Conservation (phyloP, 1,140 invertebrate species). For the Paraescarpia echinospica region DNA sequence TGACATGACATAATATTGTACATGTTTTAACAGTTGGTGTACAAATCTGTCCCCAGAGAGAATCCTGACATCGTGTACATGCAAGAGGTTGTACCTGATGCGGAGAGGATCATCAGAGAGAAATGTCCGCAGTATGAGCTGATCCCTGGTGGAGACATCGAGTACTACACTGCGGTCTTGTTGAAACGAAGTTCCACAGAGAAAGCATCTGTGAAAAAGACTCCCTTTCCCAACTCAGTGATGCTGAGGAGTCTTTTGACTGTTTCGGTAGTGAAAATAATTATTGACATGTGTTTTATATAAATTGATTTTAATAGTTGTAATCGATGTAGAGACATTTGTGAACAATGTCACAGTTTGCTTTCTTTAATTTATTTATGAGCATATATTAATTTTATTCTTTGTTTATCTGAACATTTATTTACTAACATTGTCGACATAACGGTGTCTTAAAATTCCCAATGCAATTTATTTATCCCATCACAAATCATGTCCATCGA, state of each 20-base stretch:
- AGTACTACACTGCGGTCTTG: constrained; percentile 63
- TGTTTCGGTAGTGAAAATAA: constrained; percentile 48
- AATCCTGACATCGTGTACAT: constrained; percentile 67
- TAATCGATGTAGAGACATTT: neutral
- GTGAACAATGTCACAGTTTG: neutral
- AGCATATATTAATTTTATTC: neutral
- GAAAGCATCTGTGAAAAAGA: constrained; percentile 55
- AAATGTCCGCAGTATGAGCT: constrained; percentile 31
- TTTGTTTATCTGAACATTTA: neutral
- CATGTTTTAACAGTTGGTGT: constrained; percentile 3
- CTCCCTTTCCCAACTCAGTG: constrained; percentile 56
- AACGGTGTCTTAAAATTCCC: neutral
- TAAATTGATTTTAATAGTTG: neutral
- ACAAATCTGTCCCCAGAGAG: constrained; percentile 54
- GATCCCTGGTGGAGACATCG: constrained; percentile 27
- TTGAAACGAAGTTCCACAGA: constrained; percentile 58
- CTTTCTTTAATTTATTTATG: neutral
- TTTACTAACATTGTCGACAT: neutral
- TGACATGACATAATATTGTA: neutral
- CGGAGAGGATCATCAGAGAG: constrained; percentile 46
- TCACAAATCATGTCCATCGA: too few species aligned
- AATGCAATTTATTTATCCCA: neutral
- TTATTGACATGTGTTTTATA: constrained; percentile 10
- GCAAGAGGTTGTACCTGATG: constrained; percentile 65
- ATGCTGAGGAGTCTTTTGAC: constrained; percentile 64